Evolutionary conservation across 2,113 vertebrate species (phyloP), one percentile per base, ranked within the genome.

Genomic region (Saccopteryx leptura): DNA sequence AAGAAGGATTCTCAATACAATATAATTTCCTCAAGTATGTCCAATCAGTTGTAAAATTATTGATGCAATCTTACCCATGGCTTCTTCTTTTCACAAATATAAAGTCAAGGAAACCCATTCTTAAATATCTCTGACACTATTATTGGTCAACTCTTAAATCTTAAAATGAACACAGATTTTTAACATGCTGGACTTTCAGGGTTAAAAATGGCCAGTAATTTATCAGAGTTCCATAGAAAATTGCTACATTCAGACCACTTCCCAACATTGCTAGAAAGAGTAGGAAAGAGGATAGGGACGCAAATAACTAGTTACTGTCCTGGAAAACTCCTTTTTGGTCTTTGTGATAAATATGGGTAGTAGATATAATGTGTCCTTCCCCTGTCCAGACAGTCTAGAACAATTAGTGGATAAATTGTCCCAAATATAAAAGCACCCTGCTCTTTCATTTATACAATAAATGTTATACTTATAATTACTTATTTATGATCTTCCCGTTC

Each of bases 161-260:
- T 85, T 93, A 52, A 80, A 26, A 75, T 84, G 17, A 85, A 78
- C 31, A 76, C 50, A 90, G 54, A 90, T 94, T 82, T 82, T 90
- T 96, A 94, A 87, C 3, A 74, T 74, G 58, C 21, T 94, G n/a
- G 39, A 76, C 24, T 86, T 60, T 65, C 68, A 82, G 33, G 31
- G 23, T 89, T 81, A 93, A 96, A 95, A 46, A 52, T 92, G 33
- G 24, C 2, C n/a, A 86, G 56, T 33, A 95, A 92, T 88, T 96
- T 76, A 33, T 82, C 58, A 94, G 4, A 58, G 24, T 82, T 76
- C 61, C 26, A 71, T 75, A 56, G 88, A 88, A 97, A 93, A 76
- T 26, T 54, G 48, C 61, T 88, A 18, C 84, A 80, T 46, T 46
- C 71, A 79, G 28, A 91, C n/a, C 9, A 50, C 54, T 74, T 95